A percentile compares a stretch with the other conserved stretches of the same genome.
Conservation (phyloP, 2,888 invertebrate species). For the Prenolepis imparis region DNA sequence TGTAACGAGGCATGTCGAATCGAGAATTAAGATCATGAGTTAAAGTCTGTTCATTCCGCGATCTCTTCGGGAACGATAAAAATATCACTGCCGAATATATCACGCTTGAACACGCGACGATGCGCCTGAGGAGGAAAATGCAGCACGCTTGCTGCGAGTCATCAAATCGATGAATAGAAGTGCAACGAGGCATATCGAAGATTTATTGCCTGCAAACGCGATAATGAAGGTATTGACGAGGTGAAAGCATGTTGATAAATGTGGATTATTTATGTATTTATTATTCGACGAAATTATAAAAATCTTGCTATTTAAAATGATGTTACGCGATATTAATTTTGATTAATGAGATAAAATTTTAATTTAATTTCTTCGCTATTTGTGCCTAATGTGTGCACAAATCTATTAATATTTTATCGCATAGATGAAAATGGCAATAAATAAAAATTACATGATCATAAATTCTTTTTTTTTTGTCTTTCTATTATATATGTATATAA, state of each 20-base stretch:
- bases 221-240: background rate
- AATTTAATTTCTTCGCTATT: background rate
- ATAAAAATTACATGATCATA: no score
- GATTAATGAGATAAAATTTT: background rate
- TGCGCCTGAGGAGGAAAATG: slow-evolving; percentile 2
- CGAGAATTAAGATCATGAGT: slow-evolving; percentile 18
- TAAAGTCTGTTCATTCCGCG: background rate
- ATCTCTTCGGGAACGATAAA: slow-evolving; percentile 15
- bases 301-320: background rate
- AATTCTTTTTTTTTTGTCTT: no score
- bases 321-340: no score
- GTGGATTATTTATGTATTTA: background rate
- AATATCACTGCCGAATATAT: slow-evolving; percentile 38
- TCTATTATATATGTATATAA: no score
- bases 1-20: slow-evolving; percentile 25
- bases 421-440: no score
- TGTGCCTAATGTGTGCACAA: background rate
- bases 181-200: slow-evolving; percentile 24
- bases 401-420: background rate
- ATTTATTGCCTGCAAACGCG: background rate
- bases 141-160: background rate
- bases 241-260: slow-evolving; percentile 13
- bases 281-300: background rate
- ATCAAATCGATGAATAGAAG: slow-evolving; percentile 16
- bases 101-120: slow-evolving; percentile 9